Conservation (phyloP, 1,140 invertebrate species). For the Macrocentrus cingulum region DNA sequence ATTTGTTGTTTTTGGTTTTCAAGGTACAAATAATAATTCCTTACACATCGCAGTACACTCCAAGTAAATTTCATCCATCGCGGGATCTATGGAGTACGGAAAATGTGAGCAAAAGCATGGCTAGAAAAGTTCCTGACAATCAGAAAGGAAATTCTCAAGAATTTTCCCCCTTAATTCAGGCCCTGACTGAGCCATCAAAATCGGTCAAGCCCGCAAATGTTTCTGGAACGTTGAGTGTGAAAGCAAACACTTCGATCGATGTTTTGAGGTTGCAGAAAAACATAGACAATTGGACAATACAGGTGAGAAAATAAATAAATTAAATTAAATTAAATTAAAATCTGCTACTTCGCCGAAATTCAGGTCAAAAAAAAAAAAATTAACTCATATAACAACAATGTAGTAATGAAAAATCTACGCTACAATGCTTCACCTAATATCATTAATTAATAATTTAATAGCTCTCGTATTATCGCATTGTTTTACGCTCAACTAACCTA, state of each 20-base stretch:
- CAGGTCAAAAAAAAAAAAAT: too few relatives aligned
- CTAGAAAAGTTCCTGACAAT: constrained; percentile 55
- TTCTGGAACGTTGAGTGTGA: constrained; percentile 26
- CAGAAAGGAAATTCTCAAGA: constrained; percentile 42
- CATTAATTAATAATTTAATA: too few relatives aligned
- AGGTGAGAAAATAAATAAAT: constrained; percentile 57
- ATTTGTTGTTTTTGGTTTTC: constrained; percentile 17
- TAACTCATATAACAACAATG: too few relatives aligned
- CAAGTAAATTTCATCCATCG: constrained; percentile 58
- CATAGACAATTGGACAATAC: constrained; percentile 82
- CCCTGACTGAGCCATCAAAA: constrained; percentile 36
- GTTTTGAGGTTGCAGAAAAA: constrained; percentile 75
- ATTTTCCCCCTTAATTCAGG: constrained; percentile 36
- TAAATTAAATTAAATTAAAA: constrained; percentile 2
- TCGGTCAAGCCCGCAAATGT: constrained; percentile 43
- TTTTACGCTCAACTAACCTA: too few relatives aligned
- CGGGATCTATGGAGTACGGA: constrained; percentile 39
- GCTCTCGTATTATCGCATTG: too few relatives aligned
- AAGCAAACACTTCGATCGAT: constrained; percentile 64
- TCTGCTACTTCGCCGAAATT: not conserved
- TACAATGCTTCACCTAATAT: too few relatives aligned
- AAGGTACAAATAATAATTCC: constrained; percentile 77
- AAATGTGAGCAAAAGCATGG: constrained; percentile 43
- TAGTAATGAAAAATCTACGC: too few relatives aligned
- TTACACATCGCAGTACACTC: constrained; percentile 68